A percentile compares a stretch with the other conserved stretches of the same genome.
Conservation (phyloP, 35 echinoderm and acorn worm genomes). For the Ophiothrix spiculata region DNA sequence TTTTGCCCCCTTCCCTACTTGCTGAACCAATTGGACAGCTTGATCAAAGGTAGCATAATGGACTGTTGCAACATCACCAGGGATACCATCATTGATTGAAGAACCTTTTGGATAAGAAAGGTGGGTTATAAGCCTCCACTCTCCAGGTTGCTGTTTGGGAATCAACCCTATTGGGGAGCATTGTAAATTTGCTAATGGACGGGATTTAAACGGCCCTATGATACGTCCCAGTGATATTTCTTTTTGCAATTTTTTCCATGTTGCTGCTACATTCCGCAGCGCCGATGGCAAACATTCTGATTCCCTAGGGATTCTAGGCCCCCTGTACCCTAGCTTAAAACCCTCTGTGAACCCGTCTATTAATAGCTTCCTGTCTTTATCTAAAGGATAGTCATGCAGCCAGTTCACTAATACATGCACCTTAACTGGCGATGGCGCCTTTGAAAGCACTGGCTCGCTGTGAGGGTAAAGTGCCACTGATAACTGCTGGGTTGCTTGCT, state of each 20-base stretch:
- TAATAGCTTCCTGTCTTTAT: not conserved
- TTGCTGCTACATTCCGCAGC: not conserved
- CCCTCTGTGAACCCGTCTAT: not conserved
- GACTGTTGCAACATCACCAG: not conserved
- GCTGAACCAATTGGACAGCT: not conserved
- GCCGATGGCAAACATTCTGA: not conserved
- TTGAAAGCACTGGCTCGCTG: too few relatives aligned
- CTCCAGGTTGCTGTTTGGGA: slow-evolving; percentile 18
- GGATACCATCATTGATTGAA: slow-evolving; percentile 38
- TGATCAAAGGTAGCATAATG: slow-evolving; percentile 28
- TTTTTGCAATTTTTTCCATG: not conserved
- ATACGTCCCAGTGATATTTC: slow-evolving; percentile 32
- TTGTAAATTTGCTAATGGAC: slow-evolving; percentile 21
- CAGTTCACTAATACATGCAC: not conserved
- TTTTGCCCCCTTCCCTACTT: not conserved
- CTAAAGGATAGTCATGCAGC: not conserved
- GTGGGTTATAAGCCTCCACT: slow-evolving; percentile 37
- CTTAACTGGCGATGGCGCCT: slow-evolving; percentile 26
- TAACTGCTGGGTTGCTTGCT: too few relatives aligned
- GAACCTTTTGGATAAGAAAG: slow-evolving; percentile 15
- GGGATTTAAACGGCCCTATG: slow-evolving; percentile 12
- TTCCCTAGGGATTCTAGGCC: not conserved
- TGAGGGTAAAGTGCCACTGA: too few relatives aligned
- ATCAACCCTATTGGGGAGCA: slow-evolving; percentile 47
- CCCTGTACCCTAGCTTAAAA: not conserved